Base-by-base conservation (phyloP, 2,888 invertebrate genomes). In the Oscheius sp. region DNA sequence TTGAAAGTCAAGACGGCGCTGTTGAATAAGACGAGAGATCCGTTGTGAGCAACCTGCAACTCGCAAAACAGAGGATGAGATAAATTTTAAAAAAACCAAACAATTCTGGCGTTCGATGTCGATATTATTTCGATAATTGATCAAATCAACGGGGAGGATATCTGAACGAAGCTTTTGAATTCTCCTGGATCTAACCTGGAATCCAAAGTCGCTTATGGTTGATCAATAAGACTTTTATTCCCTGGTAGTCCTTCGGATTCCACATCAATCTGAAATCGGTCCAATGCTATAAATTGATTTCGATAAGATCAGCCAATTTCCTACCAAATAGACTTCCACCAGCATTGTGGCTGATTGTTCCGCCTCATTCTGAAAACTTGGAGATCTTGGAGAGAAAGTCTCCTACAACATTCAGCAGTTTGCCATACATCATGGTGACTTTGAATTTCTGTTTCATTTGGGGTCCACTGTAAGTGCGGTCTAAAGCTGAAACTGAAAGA, bases 401-500 rank as follows among this genome's bases (percentile, higher is more conserved):
- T 27, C 50, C n/a, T 20, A 57, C 57, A 20, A 57, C 39, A 33
- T 57, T 37, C 6, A 57, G 34, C 17, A 57, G 39, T 20, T 57
- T 57, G 8, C 37, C 17, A 34, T 57, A 57, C 57, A 57, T 57
- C 4, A 57, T 34, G 17, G 57, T 57, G 23, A 57, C 39, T 37
- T 37, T 57, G 23, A 57, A 57, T 12, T 20, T 34, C 23, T 57
- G 57, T 20, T 34, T 57, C 20, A 17, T 37, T 34, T 57, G 23
- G n/a, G 23, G 37, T n/a, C 15, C 10, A 2, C 8, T 39, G 57
- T 57, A 57, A 10, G n/a, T n/a, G n/a, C 57, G 57, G 34, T 57
- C 57, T 57, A 34, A 57, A 57, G 39, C 57, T 57, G 37, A 57
- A 57, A 57, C 39, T 52, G 52, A 27, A n/a, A 29, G 27, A 52